These are phyloP conservation scores for Semnopithecus entellus DNA, from an alignment of 2,113 vertebrate genomes.

Conservation along the genomic window DNA sequence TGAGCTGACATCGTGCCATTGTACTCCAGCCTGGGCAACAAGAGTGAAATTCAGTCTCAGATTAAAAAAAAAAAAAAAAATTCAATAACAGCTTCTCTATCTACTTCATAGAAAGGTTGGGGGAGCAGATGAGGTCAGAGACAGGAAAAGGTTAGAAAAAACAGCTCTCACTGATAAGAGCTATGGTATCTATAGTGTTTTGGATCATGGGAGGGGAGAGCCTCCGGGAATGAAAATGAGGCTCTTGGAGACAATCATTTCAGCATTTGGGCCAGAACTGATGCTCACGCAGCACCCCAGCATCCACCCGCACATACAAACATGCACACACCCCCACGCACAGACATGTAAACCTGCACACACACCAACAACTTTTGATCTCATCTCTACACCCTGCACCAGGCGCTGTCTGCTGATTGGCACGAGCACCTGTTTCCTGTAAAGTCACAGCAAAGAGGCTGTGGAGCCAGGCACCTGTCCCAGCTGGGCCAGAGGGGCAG, in stretches of 20 bases:
- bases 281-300: fast-evolving
- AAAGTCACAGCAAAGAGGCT: neutral
- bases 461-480: neutral
- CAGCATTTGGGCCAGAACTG: neutral
- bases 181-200: neutral
- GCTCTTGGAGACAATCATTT: neutral
- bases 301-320: neutral
- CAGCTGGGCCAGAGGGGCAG: fast-evolving
- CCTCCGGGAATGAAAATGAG: neutral
- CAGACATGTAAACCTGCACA: fast-evolving
- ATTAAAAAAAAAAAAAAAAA: no score
- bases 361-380: neutral
- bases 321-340: fast-evolving
- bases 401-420: neutral
- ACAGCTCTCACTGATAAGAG: fast-evolving
- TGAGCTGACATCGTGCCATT: no score
- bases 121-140: neutral
- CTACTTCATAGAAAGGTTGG: fast-evolving
- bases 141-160: neutral
- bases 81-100: neutral
- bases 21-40: no score
- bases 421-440: neutral
- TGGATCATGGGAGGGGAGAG: no score
- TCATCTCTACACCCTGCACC: neutral
- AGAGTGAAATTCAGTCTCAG: no score